These are phyloP conservation scores for Myiagra hebetior DNA, from an alignment of 2,113 vertebrate species.

Conservation along the genomic window DNA sequence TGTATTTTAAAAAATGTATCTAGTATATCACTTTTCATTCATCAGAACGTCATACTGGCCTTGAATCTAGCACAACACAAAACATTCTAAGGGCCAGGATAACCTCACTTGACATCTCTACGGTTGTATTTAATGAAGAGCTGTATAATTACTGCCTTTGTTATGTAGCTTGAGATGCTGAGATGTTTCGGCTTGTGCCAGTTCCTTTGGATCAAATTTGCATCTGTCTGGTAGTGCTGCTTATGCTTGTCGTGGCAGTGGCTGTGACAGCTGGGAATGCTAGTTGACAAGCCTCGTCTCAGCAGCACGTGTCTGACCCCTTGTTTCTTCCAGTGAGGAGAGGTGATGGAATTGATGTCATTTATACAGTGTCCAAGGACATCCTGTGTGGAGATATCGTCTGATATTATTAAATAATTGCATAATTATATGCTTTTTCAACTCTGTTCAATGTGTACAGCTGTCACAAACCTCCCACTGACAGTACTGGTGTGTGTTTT, in stretches of 20 bases:
- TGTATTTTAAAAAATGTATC: neutral
- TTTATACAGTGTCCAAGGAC: neutral
- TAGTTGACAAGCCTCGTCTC: neutral
- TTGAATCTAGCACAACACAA: neutral
- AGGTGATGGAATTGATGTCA: neutral
- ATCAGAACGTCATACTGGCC: neutral
- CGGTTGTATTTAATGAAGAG: neutral
- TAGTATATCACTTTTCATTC: neutral
- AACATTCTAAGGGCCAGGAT: neutral
- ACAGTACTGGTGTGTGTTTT: neutral
- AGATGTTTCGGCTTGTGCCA: neutral
- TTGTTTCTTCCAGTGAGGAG: neutral
- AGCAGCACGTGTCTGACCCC: neutral
- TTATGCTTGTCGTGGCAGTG: neutral
- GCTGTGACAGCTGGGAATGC: neutral
- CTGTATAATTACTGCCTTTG: neutral
- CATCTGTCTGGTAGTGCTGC: neutral
- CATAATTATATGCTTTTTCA: neutral
- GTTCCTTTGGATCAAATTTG: neutral
- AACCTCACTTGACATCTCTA: neutral
- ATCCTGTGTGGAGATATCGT: neutral
- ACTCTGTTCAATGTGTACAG: neutral
- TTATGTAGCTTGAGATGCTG: neutral
- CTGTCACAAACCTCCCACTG: neutral
- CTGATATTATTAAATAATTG: neutral